Conservation (phyloP, 2,888 invertebrate genomes). For the Aproaerema taeniolella region DNA sequence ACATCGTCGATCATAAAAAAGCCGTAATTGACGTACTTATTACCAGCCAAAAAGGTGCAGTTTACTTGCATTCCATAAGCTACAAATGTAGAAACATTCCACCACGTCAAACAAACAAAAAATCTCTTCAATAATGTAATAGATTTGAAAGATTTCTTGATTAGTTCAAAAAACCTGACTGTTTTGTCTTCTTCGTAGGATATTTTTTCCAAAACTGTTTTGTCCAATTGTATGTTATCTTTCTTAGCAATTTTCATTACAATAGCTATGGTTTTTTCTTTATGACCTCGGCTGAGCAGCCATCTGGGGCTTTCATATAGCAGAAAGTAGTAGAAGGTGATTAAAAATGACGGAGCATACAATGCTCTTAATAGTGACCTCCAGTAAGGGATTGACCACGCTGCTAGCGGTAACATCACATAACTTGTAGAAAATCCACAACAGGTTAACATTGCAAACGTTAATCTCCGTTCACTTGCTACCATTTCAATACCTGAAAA, state of each 20-base stretch:
- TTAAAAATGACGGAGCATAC: slow-evolving; percentile 80
- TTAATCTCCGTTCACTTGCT: slow-evolving; percentile 27
- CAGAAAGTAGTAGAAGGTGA: slow-evolving; percentile 75
- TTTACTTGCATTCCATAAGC: not conserved
- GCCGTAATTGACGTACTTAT: not conserved
- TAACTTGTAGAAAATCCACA: slow-evolving; percentile 79
- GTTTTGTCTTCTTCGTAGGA: not conserved
- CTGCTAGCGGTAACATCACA: slow-evolving; percentile 77
- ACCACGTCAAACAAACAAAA: not conserved
- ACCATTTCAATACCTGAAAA: slow-evolving; percentile 44
- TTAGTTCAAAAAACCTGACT: not conserved
- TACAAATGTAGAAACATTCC: not conserved
- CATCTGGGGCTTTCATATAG: slow-evolving; percentile 85
- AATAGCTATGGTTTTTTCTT: slow-evolving; percentile 77
- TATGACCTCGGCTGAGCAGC: slow-evolving; percentile 80
- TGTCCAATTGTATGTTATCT: slow-evolving; percentile 33
- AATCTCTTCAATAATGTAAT: slow-evolving; percentile 28
- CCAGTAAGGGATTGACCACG: slow-evolving; percentile 82
- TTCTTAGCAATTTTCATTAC: slow-evolving; percentile 71
- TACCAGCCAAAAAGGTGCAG: not conserved
- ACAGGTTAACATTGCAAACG: slow-evolving; percentile 43
- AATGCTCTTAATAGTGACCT: slow-evolving; percentile 78
- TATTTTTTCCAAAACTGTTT: slow-evolving; percentile 26
- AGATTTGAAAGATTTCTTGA: slow-evolving; percentile 32
- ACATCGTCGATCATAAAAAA: too few species aligned